Evolutionary conservation across 1,140 invertebrate species (phyloP).

Genomic region (Cataglyphis hispanica): DNA sequence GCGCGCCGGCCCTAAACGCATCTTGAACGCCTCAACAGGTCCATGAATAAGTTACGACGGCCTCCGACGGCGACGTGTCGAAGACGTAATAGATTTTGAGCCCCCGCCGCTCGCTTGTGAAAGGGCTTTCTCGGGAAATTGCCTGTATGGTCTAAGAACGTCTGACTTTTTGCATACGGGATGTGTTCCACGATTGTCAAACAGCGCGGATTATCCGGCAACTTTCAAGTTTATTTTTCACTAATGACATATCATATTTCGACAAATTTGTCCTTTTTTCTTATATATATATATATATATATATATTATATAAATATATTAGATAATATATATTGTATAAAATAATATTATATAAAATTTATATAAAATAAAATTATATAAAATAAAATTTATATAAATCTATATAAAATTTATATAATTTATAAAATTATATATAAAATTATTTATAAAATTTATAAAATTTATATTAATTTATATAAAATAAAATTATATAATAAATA

Average conservation of each 20-base stretch:
- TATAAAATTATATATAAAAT: no score
- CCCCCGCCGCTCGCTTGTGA: slow-evolving; percentile 45
- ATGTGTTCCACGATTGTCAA: background rate
- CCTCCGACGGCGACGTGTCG: slow-evolving; percentile 72
- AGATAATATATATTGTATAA: no score
- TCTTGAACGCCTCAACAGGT: slow-evolving; percentile 86
- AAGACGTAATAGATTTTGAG: slow-evolving; percentile 81
- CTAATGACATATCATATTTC: slow-evolving; percentile 19
- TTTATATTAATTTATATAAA: no score
- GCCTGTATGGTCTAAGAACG: slow-evolving; percentile 35
- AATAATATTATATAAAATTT: no score
- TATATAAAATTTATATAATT: no score
- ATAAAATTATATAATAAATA: no score
- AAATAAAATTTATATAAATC: no score
- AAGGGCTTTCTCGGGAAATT: slow-evolving; percentile 69
- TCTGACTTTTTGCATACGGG: slow-evolving; percentile 57
- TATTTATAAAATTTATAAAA: no score
- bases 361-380: no score
- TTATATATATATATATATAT: background rate
- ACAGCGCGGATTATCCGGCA: background rate
- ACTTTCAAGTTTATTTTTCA: background rate
- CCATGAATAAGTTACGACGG: slow-evolving; percentile 86
- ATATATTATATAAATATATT: no score
- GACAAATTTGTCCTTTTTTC: background rate
- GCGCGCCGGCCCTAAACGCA: slow-evolving; percentile 82